These are phyloP conservation scores for Lates japonicus DNA, from an alignment of 2,797 vertebrate species.

Conservation along the genomic window DNA sequence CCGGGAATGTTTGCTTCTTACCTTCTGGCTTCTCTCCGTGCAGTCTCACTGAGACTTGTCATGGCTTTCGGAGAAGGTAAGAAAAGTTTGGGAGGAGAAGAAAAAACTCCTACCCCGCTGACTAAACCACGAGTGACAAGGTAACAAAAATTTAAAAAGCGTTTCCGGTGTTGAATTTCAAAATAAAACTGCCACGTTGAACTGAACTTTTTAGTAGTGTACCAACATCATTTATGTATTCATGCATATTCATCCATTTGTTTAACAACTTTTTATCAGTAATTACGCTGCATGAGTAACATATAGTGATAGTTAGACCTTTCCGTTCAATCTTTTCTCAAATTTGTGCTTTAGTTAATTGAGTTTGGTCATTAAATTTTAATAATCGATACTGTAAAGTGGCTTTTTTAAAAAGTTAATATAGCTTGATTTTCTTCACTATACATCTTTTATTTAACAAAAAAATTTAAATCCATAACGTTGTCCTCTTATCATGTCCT, in stretches of 20 bases:
- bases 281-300: not conserved
- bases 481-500: too few species aligned
- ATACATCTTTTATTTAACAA: too few species aligned
- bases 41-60: constrained; percentile 64
- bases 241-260: not conserved
- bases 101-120: constrained; percentile 10
- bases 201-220: not conserved
- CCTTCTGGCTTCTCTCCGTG: constrained; percentile 65
- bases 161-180: constrained; percentile 52
- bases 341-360: not conserved
- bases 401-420: too few species aligned
- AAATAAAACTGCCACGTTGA: constrained; percentile 46
- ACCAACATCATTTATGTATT: not conserved
- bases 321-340: not conserved
- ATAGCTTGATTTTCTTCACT: too few species aligned
- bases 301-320: not conserved
- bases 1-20: constrained; percentile 62
- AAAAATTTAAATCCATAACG: too few species aligned
- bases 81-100: constrained; percentile 74
- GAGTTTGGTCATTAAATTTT: too few species aligned
- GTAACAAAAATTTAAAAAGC: rapidly evolving
- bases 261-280: not conserved
- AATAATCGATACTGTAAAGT: too few species aligned
- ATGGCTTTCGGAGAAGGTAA: constrained; percentile 69
- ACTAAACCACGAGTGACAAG: constrained; percentile 9